Percentiles rank a stretch among this genome's conserved stretches.
phyloP scores from a whole-genome alignment of 2,113 vertebrate genomes.

The Mus spicilegus region DNA sequence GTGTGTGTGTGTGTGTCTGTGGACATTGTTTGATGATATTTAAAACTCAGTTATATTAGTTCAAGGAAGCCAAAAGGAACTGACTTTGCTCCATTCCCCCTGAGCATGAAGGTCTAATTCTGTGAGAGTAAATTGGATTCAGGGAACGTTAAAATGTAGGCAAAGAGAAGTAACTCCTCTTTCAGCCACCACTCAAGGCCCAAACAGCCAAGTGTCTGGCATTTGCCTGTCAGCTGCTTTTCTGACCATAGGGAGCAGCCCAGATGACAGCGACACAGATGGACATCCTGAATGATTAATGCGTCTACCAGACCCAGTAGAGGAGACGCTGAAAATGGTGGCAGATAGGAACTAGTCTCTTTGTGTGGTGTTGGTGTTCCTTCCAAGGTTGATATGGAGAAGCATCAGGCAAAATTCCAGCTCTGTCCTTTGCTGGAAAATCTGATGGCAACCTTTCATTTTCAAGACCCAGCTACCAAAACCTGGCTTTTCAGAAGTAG shows the following conservation, averaged over 20 bases:
- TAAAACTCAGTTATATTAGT: slow-evolving; percentile 6
- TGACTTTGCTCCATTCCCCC: not conserved
- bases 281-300: slow-evolving; percentile 71
- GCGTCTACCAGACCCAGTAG: slow-evolving; percentile 42
- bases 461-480: not conserved
- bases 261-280: slow-evolving; percentile 76
- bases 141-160: not conserved
- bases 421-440: slow-evolving; percentile 1
- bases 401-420: slow-evolving; percentile 21
- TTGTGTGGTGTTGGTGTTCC: not conserved
- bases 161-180: slow-evolving; percentile 28
- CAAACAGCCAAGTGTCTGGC: not conserved
- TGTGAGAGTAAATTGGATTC: slow-evolving; percentile 8
- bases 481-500: not conserved
- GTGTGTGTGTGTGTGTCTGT: not conserved
- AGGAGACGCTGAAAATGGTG: not conserved
- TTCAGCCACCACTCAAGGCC: not conserved
- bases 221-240: slow-evolving; percentile 56
- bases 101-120: not conserved
- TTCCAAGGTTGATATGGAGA: slow-evolving; percentile 51
- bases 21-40: not conserved
- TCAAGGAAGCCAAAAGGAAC: slow-evolving; percentile 1
- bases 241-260: slow-evolving; percentile 47
- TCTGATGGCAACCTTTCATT: not conserved
- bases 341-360: not conserved